Conservation (phyloP, 37 sponge, comb jelly and placozoan species). For the Crambe crambe region DNA sequence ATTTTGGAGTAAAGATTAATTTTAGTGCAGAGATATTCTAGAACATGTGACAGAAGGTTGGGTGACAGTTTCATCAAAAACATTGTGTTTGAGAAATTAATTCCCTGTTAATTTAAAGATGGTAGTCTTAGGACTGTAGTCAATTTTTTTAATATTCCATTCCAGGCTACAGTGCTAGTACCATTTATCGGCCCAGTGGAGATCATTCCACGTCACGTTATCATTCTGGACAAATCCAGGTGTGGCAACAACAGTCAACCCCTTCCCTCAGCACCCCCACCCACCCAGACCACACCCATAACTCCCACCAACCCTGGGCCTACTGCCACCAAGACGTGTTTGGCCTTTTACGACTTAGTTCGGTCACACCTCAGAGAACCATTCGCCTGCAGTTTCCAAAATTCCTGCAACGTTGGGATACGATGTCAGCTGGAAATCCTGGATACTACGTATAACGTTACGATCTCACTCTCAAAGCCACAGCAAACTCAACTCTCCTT, state of each 20-base stretch:
- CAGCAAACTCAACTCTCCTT: neutral
- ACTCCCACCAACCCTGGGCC: neutral
- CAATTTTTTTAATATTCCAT: no score
- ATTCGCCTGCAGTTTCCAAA: neutral
- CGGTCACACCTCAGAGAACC: neutral
- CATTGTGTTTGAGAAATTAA: neutral
- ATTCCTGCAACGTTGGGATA: neutral
- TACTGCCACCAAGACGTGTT: neutral
- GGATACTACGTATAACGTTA: neutral
- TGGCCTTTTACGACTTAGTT: neutral
- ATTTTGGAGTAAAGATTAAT: no score
- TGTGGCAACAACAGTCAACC: neutral
- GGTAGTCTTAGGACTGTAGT: no score
- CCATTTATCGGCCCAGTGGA: neutral
- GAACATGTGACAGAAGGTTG: no score
- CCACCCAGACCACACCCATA: neutral
- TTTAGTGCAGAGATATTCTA: no score
- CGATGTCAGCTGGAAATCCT: neutral
- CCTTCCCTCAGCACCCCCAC: slow-evolving; percentile 10
- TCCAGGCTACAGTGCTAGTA: slow-evolving; percentile 7
- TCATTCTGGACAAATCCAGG: slow-evolving; percentile 42
- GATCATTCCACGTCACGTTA: slow-evolving; percentile 16
- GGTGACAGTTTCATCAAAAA: no score
- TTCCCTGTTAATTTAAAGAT: neutral
- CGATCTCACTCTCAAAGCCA: neutral